These are phyloP conservation scores for Agrotis ipsilon DNA, from an alignment of 2,888 invertebrate species.

Conservation along the genomic window DNA sequence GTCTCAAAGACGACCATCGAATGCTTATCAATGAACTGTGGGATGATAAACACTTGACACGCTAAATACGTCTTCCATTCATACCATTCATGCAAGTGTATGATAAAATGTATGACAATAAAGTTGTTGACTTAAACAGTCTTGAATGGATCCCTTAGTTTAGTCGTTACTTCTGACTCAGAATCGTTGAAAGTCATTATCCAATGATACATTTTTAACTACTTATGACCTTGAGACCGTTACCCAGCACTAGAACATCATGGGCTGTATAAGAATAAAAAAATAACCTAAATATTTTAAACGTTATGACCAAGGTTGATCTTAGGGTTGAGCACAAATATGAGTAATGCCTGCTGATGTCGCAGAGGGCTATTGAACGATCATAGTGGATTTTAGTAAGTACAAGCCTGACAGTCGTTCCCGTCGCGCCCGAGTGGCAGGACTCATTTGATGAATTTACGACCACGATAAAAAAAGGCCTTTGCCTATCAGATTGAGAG, in stretches of 20 bases:
- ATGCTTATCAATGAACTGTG: constrained; percentile 20
- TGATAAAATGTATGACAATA: neutral
- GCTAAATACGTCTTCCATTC: constrained; percentile 4
- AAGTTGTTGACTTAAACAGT: constrained; percentile 5
- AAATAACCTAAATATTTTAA: constrained; percentile 8
- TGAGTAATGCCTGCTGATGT: too few species aligned
- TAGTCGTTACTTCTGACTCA: constrained; percentile 18
- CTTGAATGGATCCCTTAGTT: constrained; percentile 13
- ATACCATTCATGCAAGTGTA: neutral
- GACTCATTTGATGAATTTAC: too few species aligned
- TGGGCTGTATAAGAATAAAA: too few species aligned
- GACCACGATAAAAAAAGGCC: too few species aligned
- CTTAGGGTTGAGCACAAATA: constrained; percentile 29
- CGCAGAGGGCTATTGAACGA: too few species aligned
- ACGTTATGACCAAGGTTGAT: constrained; percentile 1
- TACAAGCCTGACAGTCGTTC: too few species aligned
- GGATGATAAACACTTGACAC: constrained; percentile 11
- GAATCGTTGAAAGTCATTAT: constrained; percentile 6
- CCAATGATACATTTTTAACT: neutral
- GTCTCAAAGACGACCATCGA: neutral
- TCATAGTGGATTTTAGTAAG: too few species aligned
- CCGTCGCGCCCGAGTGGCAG: too few species aligned
- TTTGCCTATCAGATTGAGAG: too few species aligned
- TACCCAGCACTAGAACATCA: too few species aligned
- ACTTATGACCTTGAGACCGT: neutral